Percentiles rank a stretch among this genome's conserved stretches.
Evolutionary conservation across 1,140 invertebrate species (phyloP).

Genomic region (Semibalanus balanoides): DNA sequence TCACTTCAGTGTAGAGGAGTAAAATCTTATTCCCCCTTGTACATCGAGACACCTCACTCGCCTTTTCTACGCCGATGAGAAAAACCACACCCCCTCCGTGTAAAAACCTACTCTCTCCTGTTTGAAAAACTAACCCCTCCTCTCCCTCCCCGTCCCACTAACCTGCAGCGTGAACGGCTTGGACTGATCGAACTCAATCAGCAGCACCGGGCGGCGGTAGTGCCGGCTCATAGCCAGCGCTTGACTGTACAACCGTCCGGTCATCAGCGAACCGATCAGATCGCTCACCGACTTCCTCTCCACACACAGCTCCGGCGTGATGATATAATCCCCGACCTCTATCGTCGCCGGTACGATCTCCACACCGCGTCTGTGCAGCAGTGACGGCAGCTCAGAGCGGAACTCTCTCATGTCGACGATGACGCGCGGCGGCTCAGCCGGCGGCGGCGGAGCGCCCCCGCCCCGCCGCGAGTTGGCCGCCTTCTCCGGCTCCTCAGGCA

Average conservation of each 20-base stretch:
- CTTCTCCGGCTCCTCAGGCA: constrained; percentile 29
- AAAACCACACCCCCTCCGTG: no score
- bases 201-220: constrained; percentile 75
- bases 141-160: no score
- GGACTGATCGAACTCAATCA: constrained; percentile 93
- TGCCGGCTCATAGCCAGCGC: constrained; percentile 74
- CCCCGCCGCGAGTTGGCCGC: constrained; percentile 45
- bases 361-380: constrained; percentile 83
- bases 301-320: constrained; percentile 89
- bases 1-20: no score
- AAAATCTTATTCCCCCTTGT: no score
- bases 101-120: no score
- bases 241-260: constrained; percentile 89
- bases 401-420: constrained; percentile 99
- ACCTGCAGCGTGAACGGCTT: constrained; percentile 76
- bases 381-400: constrained; percentile 82
- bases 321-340: constrained; percentile 88
- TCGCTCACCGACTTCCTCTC: constrained; percentile 96
- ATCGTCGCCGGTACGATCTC: constrained; percentile 85
- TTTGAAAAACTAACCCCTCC: no score
- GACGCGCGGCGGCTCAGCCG: constrained; percentile 39
- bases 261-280: constrained; percentile 88
- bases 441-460: constrained; percentile 26
- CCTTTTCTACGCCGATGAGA: no score
- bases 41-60: no score